Evolutionary conservation across 30 jellyfish, hydroid and myxozoan genomes (phyloP), one percentile per base, ranked within the genome.

Genomic region (Catostylus mosaicus): DNA sequence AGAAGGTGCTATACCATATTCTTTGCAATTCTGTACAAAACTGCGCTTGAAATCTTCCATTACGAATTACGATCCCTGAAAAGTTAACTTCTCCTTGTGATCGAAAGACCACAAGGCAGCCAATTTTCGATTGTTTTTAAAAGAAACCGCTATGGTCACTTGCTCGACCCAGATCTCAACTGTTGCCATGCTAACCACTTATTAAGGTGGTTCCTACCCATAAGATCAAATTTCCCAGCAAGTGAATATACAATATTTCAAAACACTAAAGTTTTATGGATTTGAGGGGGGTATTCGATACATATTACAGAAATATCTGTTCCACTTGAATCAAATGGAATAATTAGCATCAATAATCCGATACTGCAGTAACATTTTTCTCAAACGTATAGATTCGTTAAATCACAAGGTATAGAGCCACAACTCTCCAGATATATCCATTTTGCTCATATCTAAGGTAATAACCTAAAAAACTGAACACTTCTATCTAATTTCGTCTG

Each of bases 1-100:
- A 52, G 87, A 70, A 34, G 97, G 97, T 20, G 77, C 75, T 34
- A 79, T 22, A 29, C 83, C 90, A 16, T 54, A 31, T n/a, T 85
- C 88, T 60, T 85, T 80, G 64, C 98, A 91, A n/a, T 63, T 33
- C 47, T 52, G 78, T 27, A 84, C 47, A 43, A 86, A 79, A 26
- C 38, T 75, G 10, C 62, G 79, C 30, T 63, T 72, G 69, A 84
- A 85, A 16, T 75, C 83, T 51, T 91, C 96, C 98, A 91, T 91
- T 8, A 16, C 24, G 19, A 32, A 47, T 7, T 14, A 9, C 19
- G 78, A 7, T 40, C 23, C 63, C 63, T 3, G 1, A 12, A 37
- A 31, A 23, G 67, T 24, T 43, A n/a, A 19, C 67, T 51, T 4
- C 24, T 27, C 14, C 24, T 16, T 6, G 4, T 2, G 20, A 23